A percentile compares a stretch with the other conserved stretches of the same genome.
Conservation (phyloP, 1,140 invertebrate species). For the Bursaphelenchus mucronatus region DNA sequence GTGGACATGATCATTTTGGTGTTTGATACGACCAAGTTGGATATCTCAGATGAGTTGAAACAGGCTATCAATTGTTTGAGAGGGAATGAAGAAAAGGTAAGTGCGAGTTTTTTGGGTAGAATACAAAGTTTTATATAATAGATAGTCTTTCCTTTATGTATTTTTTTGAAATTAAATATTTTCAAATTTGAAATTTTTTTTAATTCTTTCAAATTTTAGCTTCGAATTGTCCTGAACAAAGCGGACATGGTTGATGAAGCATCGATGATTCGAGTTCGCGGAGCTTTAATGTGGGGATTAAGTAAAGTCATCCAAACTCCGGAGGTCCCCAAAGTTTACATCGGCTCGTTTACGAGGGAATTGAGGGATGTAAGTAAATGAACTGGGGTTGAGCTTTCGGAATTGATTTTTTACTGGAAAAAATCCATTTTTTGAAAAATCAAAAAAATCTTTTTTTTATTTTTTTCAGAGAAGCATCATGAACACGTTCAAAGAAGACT, state of each 20-base stretch:
- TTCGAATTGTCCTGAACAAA: conserved; percentile 95
- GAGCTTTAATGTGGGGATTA: conserved; percentile 94
- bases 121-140: too few species aligned
- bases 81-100: too few species aligned
- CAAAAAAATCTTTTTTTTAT: neutral
- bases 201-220: conserved; percentile 81
- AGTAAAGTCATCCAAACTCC: conserved; percentile 85
- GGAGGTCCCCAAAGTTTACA: conserved; percentile 95
- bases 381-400: too few species aligned
- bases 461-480: conserved; percentile 65
- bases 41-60: conserved; percentile 85
- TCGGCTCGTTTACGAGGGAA: conserved; percentile 74
- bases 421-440: too few species aligned
- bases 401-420: too few species aligned
- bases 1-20: conserved; percentile 94
- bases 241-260: conserved; percentile 98
- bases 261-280: conserved; percentile 93
- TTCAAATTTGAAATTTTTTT: conserved; percentile 1
- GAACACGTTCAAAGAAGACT: conserved; percentile 86
- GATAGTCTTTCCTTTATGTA: conserved; percentile 59
- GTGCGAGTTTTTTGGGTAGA: too few species aligned
- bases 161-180: conserved; percentile 30
- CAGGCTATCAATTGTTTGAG: conserved; percentile 11
- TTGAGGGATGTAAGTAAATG: too few species aligned
- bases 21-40: conserved; percentile 98